These are phyloP conservation scores for Climacteris rufus DNA, from an alignment of 2,113 vertebrate genomes.

Conservation along the genomic window DNA sequence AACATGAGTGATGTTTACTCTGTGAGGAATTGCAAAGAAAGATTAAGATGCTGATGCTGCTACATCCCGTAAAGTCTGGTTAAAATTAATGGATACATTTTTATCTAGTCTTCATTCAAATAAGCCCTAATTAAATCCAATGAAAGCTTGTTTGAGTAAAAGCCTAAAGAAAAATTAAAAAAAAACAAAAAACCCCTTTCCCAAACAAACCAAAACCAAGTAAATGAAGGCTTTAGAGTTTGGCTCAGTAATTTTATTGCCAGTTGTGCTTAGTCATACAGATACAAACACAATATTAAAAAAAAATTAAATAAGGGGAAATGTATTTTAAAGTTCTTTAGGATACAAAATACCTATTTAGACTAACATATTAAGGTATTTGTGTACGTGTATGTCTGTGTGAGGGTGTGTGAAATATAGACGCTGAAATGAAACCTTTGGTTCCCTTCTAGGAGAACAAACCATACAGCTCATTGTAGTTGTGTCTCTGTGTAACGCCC, in stretches of 20 bases:
- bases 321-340: background rate
- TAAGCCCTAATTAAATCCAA: background rate
- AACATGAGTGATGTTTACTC: background rate
- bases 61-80: background rate
- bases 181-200: background rate
- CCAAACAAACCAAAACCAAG: background rate
- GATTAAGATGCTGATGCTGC: background rate
- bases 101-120: background rate
- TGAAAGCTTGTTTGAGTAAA: background rate
- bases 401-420: background rate
- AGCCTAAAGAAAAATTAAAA: background rate
- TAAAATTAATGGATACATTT: background rate
- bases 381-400: too few relatives aligned
- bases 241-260: background rate
- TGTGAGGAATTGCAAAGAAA: background rate
- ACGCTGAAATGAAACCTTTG: background rate
- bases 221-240: background rate
- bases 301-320: background rate
- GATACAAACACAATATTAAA: background rate
- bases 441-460: background rate
- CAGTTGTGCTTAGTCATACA: background rate
- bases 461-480: background rate
- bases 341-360: background rate
- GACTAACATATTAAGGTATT: background rate
- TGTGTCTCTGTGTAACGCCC: background rate